Conservation (phyloP, 1,140 invertebrate species). For the Ectropis grisescens region DNA sequence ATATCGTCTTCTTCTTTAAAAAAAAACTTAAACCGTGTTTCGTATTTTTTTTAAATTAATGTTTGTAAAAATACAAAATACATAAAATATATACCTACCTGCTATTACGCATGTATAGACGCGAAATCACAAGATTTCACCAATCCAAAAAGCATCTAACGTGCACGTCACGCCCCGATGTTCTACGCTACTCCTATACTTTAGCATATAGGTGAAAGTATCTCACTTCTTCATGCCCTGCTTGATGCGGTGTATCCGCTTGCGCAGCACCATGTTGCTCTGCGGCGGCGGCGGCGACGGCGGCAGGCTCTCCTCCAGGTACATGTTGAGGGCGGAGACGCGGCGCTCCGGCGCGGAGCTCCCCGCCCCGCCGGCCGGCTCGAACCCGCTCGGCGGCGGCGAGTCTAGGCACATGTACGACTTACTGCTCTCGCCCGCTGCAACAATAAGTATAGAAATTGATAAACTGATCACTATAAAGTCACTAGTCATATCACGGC, state of each 20-base stretch:
- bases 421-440: constrained; percentile 75
- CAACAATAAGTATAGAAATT: no score
- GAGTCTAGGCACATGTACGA: constrained; percentile 76
- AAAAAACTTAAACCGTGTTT: no score
- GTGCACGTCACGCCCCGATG: no score
- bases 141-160: no score
- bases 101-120: no score
- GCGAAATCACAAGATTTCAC: no score
- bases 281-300: constrained; percentile 77
- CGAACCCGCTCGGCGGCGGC: constrained; percentile 68
- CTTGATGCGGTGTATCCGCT: constrained; percentile 87
- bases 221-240: constrained; percentile 87
- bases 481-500: neutral
- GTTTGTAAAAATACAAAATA: no score
- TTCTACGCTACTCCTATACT: no score
- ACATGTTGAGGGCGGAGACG: constrained; percentile 60
- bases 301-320: constrained; percentile 69
- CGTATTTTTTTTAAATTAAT: no score
- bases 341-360: constrained; percentile 17
- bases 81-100: no score
- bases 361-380: constrained; percentile 22
- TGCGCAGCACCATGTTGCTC: constrained; percentile 86
- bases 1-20: no score
- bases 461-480: neutral
- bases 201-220: no score